Evolutionary conservation across 2,113 vertebrate species (phyloP).

Genomic region (Myotis davidii): DNA sequence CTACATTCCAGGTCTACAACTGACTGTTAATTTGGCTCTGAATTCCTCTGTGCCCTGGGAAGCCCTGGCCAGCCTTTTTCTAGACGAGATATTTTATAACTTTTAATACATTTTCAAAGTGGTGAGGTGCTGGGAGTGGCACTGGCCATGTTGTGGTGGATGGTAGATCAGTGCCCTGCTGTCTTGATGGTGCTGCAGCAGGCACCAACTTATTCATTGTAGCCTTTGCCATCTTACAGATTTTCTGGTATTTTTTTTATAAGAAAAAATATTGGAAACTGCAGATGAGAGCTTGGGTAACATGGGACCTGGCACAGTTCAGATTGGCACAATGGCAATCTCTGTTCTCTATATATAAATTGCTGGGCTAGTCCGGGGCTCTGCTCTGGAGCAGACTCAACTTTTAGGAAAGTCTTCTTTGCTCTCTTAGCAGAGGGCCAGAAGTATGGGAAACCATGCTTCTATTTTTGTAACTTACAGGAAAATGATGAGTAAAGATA

Average conservation of each 20-base stretch:
- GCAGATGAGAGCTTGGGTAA: neutral
- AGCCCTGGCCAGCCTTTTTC: neutral
- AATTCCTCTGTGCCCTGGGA: neutral
- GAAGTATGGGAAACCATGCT: neutral
- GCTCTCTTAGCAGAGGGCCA: neutral
- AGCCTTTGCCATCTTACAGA: neutral
- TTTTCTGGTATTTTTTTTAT: neutral
- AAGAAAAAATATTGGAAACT: neutral
- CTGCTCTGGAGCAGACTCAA: neutral
- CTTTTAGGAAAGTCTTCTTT: neutral
- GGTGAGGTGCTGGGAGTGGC: neutral
- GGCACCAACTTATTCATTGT: neutral
- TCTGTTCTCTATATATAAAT: slow-evolving; percentile 8
- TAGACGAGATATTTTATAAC: neutral
- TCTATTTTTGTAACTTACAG: neutral
- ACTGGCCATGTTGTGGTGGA: neutral
- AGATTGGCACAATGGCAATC: neutral
- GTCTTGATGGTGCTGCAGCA: neutral
- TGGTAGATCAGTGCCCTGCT: neutral
- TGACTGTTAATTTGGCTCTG: neutral
- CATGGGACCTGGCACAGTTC: neutral
- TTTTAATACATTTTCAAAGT: neutral
- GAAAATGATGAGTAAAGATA: neutral
- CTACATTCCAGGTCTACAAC: neutral
- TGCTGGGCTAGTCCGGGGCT: neutral